phyloP scores from a whole-genome alignment of 2,113 vertebrate genomes.

The Perognathus longimembris region DNA sequence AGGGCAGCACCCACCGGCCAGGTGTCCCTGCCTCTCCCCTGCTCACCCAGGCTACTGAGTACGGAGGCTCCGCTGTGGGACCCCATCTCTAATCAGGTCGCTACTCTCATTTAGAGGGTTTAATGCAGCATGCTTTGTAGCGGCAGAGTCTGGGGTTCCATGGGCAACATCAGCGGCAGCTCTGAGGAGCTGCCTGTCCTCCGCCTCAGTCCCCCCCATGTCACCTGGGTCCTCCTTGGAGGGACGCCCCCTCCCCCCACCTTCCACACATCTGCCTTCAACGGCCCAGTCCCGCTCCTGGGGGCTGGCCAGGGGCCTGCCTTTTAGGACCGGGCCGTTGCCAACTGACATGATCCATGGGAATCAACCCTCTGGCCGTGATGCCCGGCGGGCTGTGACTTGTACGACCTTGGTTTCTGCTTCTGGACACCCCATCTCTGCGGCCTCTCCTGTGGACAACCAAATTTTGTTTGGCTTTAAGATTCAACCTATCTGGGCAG shows the following conservation, averaged over 20 bases:
- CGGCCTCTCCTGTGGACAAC: neutral
- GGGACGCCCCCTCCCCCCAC: too few species aligned
- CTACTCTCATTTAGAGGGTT: constrained; percentile 14
- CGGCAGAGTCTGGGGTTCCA: neutral
- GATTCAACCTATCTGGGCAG: neutral
- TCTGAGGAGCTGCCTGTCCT: neutral
- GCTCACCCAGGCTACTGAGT: too few species aligned
- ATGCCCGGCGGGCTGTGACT: fast-evolving
- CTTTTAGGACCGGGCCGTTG: neutral
- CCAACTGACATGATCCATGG: neutral
- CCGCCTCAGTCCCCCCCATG: neutral
- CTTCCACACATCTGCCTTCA: too few species aligned
- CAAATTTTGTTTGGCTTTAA: neutral
- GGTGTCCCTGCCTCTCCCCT: neutral
- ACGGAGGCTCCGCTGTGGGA: neutral
- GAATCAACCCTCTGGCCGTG: fast-evolving
- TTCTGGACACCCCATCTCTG: neutral
- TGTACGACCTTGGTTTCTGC: fast-evolving
- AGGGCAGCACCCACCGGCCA: neutral
- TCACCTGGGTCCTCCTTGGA: neutral
- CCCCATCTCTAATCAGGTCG: constrained; percentile 42
- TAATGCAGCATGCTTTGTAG: neutral
- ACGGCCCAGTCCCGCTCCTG: too few species aligned
- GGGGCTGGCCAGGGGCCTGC: neutral
- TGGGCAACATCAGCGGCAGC: neutral